Conservation (phyloP, 2,888 invertebrate genomes). For the Drosophila pegasa region DNA sequence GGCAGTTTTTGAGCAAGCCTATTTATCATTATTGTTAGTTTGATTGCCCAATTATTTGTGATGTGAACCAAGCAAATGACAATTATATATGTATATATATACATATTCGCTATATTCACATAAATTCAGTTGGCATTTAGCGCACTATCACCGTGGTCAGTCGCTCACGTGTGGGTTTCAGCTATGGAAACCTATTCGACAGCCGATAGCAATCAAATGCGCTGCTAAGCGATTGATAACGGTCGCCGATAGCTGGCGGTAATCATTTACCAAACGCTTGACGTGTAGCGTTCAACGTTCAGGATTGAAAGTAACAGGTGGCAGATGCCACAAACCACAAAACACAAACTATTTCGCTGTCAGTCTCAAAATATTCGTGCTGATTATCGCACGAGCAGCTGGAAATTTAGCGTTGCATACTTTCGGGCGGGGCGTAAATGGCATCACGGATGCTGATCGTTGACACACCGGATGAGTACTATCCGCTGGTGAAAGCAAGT, state of each 20-base stretch:
- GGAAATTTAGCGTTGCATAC: constrained; percentile 48
- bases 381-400: constrained; percentile 5
- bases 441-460: constrained; percentile 29
- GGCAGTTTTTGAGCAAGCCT: neutral
- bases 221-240: constrained; percentile 53
- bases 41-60: neutral
- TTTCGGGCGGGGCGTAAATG: constrained; percentile 55
- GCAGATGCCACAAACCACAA: constrained; percentile 4
- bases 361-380: constrained; percentile 36
- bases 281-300: neutral
- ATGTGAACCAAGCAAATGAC: constrained; percentile 12
- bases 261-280: constrained; percentile 23
- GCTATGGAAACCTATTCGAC: constrained; percentile 20
- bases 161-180: constrained; percentile 21
- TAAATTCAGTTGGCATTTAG: constrained; percentile 7
- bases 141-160: constrained; percentile 17
- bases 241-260: constrained; percentile 29
- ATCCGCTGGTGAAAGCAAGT: constrained; percentile 52
- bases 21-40: neutral
- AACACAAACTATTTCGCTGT: neutral
- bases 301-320: constrained; percentile 37
- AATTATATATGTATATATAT: neutral
- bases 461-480: neutral
- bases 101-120: neutral
- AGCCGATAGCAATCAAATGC: constrained; percentile 53